Evolutionary conservation across 1,140 invertebrate genomes (phyloP).

Genomic region (Aphidius ervi): DNA sequence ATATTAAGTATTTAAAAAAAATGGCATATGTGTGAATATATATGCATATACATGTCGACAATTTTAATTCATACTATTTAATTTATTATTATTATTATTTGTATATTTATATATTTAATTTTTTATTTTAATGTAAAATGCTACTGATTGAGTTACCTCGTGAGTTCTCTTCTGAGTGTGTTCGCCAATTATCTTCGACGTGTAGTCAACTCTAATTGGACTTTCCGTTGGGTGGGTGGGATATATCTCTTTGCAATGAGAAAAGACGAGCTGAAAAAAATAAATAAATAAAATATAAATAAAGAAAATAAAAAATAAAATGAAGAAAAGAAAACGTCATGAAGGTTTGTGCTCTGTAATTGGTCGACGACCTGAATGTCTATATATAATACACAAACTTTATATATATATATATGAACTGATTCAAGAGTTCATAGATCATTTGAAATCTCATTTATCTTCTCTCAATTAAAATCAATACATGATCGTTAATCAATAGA

Average conservation of each 20-base stretch:
- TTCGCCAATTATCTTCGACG: conserved; percentile 47
- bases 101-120: too few species aligned
- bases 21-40: too few species aligned
- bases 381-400: not conserved
- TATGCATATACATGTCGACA: too few species aligned
- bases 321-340: not conserved
- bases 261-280: conserved; percentile 26
- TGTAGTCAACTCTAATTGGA: conserved; percentile 47
- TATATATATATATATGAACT: not conserved
- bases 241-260: conserved; percentile 28
- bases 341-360: conserved; percentile 1
- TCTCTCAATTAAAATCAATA: not conserved
- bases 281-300: not conserved
- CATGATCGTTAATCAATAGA: conserved; percentile 5
- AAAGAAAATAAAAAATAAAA: too few species aligned
- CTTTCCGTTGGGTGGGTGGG: conserved; percentile 43
- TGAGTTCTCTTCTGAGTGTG: conserved; percentile 29
- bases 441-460: not conserved
- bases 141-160: conserved; percentile 44
- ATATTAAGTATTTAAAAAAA: too few species aligned
- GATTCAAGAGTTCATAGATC: conserved; percentile 1
- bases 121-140: conserved; percentile 19
- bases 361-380: not conserved
- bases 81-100: too few species aligned
- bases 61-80: too few species aligned